Evolutionary conservation across 30 jellyfish, hydroid and myxozoan species (phyloP).

Genomic region (Pseudorhiza aurosa): DNA sequence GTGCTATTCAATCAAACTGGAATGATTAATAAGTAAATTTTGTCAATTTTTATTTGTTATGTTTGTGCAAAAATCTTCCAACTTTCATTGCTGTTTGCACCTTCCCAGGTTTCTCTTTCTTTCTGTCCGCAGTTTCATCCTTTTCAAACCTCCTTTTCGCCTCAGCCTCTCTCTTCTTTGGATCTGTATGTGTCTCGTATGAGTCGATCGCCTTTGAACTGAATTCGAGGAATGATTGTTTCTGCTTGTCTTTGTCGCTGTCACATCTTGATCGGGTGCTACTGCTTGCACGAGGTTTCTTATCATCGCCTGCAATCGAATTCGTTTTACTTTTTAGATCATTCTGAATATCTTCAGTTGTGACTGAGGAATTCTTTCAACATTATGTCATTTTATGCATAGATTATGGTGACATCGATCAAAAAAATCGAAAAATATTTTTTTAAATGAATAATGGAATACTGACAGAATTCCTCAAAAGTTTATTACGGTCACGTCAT

Average conservation of each 20-base stretch:
- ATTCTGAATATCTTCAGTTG: too few species aligned
- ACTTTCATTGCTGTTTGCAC: conserved; percentile 62
- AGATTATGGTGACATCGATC: too few species aligned
- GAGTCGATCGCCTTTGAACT: conserved; percentile 47
- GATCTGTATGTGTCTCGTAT: conserved; percentile 58
- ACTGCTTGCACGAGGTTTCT: neutral
- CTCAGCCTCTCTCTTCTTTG: conserved; percentile 76
- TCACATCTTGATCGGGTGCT: conserved; percentile 44
- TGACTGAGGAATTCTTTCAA: too few species aligned
- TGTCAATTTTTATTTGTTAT: conserved; percentile 12
- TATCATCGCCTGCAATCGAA: conserved; percentile 31
- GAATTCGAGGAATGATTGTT: conserved; percentile 25
- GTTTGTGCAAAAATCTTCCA: conserved; percentile 64
- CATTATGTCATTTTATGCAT: too few species aligned
- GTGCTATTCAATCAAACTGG: too few species aligned
- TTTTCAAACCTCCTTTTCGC: conserved; percentile 50
- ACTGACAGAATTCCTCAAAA: too few species aligned
- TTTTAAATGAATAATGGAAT: too few species aligned
- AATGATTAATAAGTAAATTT: too few species aligned
- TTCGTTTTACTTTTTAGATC: too few species aligned
- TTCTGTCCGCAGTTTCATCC: conserved; percentile 57
- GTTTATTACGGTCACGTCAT: too few species aligned
- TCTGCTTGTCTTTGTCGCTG: conserved; percentile 25
- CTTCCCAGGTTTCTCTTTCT: conserved; percentile 55
- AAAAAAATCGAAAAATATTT: too few species aligned